Conservation (phyloP, 2,113 vertebrate species). For the Bagarius yarrelli region DNA sequence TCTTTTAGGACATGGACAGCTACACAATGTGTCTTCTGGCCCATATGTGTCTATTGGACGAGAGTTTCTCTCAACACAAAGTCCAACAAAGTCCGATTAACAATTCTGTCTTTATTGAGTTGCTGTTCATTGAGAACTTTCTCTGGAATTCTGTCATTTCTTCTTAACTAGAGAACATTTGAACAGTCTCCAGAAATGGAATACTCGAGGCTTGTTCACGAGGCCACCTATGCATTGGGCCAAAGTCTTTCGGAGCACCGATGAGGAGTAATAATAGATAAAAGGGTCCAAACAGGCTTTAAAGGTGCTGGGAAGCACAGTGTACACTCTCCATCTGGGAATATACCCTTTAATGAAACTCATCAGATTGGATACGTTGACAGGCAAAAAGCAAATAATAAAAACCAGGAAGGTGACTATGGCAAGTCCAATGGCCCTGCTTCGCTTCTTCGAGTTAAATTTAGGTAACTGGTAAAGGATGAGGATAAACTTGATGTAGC, state of each 20-base stretch:
- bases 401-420: constrained; percentile 62
- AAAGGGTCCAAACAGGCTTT: constrained; percentile 73
- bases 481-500: constrained; percentile 62
- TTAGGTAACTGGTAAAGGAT: constrained; percentile 48
- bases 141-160: constrained; percentile 42
- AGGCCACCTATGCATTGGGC: constrained; percentile 13
- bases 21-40: no score
- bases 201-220: not conserved
- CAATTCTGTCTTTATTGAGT: not conserved
- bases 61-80: not conserved
- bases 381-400: constrained; percentile 67
- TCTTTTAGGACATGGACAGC: not conserved
- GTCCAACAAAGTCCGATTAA: not conserved
- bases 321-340: constrained; percentile 60
- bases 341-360: constrained; percentile 55
- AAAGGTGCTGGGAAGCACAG: constrained; percentile 68
- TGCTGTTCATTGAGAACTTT: not conserved
- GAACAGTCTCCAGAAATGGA: not conserved
- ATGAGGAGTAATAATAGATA: constrained; percentile 76
- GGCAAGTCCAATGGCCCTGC: constrained; percentile 58
- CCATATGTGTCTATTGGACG: not conserved
- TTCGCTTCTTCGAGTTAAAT: constrained; percentile 52
- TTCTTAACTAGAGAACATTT: constrained; percentile 26
- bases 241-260: constrained; percentile 56
- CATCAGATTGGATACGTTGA: constrained; percentile 70